Base-by-base conservation (phyloP, 30 jellyfish, hydroid and myxozoan genomes). In the Hydractinia echinata region DNA sequence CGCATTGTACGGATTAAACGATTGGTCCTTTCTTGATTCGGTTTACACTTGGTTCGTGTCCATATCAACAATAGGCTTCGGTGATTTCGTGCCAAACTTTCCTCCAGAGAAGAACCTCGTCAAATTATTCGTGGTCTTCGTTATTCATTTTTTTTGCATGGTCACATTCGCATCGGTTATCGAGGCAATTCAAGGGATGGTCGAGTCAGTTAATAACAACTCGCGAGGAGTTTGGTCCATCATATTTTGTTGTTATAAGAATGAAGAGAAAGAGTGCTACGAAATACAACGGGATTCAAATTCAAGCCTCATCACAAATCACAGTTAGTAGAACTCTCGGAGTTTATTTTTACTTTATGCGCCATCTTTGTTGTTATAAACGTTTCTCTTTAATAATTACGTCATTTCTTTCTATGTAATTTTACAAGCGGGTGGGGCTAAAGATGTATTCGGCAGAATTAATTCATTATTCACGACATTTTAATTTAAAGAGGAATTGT, bases 1-100 rank as follows among this genome's bases (percentile, higher is more conserved):
- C 53, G 55, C 5, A 54, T 6, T 71, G 10, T 71, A 58, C 53
- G 30, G 4, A 58, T 4, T 71, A 66, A 50, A 71, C 4, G 81
- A 19, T 4, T 71, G 81, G 81, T 19, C 55, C 0, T 71, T 19
- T 19, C 7, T 71, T 19, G 1, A 71, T 71, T 71, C 81, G 30
- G 81, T 71, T 48, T 71, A 71, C 67, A 19, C 60, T n/a, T 71
- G 81, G 81, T 71, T 71, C 51, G 60, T 19, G 11, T 19, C 81
- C 9, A 71, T 71, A 58, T 19, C 81, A 19, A 71, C 81, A 6
- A 71, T 71, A 20, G 81, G 81, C 30, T 71, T 71, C 51, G 60
- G 60, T 6, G 60, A 71, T 19, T 50, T 5, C 81, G 60, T 19
- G 18, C 81, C 81, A 50, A 64, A 51, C 74, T 71, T 19, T 15